Evolutionary conservation across 2,888 invertebrate genomes (phyloP).

Genomic region (Netelia melanura): DNA sequence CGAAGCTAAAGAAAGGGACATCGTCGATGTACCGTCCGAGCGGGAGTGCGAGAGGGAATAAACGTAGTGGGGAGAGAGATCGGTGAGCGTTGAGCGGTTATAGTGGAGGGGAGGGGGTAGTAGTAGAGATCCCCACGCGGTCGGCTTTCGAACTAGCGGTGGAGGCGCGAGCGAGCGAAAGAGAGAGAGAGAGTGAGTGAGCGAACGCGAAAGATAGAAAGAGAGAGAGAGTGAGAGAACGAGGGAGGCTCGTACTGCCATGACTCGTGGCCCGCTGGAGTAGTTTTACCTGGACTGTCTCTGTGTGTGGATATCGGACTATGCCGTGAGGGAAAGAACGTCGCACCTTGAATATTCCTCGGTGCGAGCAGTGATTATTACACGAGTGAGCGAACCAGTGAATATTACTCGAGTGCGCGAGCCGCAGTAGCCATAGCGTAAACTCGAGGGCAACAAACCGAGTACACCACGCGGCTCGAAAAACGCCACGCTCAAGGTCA

Average conservation of each 20-base stretch:
- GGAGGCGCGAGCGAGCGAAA: background rate
- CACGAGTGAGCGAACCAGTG: constrained; percentile 72
- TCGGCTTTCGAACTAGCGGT: constrained; percentile 34
- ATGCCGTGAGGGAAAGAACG: constrained; percentile 29
- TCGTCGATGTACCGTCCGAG: constrained; percentile 9
- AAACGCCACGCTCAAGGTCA: constrained; percentile 66
- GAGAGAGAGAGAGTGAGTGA: constrained; percentile 18
- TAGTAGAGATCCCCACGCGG: constrained; percentile 39
- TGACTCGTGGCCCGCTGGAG: constrained; percentile 46
- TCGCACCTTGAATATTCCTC: constrained; percentile 30
- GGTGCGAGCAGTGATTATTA: constrained; percentile 76
- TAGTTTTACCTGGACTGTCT: constrained; percentile 61
- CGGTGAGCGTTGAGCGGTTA: constrained; percentile 64
- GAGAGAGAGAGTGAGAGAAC: constrained; percentile 16
- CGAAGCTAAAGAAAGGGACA: constrained; percentile 63
- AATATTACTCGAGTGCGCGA: constrained; percentile 74
- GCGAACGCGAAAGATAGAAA: background rate
- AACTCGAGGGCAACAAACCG: constrained; percentile 63
- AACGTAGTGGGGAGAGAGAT: constrained; percentile 42
- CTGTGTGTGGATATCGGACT: constrained; percentile 27
- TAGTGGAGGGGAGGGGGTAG: background rate
- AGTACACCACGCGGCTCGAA: constrained; percentile 52
- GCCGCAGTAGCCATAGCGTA: constrained; percentile 72
- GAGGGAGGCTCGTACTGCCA: constrained; percentile 40
- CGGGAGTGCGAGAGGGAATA: constrained; percentile 43